Conservation (phyloP, 2,888 invertebrate genomes). For the Sthenelais limicola region DNA sequence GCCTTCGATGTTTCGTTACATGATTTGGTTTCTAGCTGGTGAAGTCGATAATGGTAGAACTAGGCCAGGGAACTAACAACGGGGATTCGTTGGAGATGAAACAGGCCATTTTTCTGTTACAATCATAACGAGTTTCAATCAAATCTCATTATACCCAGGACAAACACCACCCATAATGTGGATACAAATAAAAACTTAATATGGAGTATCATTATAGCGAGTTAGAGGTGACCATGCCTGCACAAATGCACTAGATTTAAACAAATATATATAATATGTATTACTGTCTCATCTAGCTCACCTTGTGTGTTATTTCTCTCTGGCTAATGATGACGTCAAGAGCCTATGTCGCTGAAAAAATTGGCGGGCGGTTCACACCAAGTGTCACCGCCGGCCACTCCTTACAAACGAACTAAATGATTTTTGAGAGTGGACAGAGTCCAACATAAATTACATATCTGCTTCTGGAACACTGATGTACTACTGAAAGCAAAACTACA, state of each 20-base stretch:
- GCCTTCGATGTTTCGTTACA: too few relatives aligned
- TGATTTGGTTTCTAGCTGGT: too few relatives aligned
- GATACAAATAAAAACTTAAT: slow-evolving; percentile 29
- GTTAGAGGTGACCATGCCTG: slow-evolving; percentile 39
- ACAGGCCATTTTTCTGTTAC: too few relatives aligned
- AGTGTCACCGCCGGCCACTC: neutral
- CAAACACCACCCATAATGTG: slow-evolving; percentile 38
- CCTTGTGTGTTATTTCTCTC: neutral
- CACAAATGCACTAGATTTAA: slow-evolving; percentile 39
- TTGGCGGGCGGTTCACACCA: slow-evolving; percentile 9
- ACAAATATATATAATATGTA: slow-evolving; percentile 34
- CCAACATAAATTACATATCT: too few relatives aligned
- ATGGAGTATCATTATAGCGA: slow-evolving; percentile 31
- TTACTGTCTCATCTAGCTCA: slow-evolving; percentile 26
- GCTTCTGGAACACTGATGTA: too few relatives aligned
- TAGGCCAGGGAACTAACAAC: too few relatives aligned
- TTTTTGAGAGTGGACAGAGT: too few relatives aligned
- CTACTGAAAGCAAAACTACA: too few relatives aligned
- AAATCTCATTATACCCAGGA: slow-evolving; percentile 19
- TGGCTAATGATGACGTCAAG: slow-evolving; percentile 14
- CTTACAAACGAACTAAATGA: too few relatives aligned
- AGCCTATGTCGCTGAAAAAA: slow-evolving; percentile 9
- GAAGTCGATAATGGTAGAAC: too few relatives aligned
- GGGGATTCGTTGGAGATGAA: too few relatives aligned
- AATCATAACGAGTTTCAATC: too few relatives aligned